These are phyloP conservation scores for Trachurus trachurus DNA, from an alignment of 2,797 vertebrate species.

Conservation along the genomic window DNA sequence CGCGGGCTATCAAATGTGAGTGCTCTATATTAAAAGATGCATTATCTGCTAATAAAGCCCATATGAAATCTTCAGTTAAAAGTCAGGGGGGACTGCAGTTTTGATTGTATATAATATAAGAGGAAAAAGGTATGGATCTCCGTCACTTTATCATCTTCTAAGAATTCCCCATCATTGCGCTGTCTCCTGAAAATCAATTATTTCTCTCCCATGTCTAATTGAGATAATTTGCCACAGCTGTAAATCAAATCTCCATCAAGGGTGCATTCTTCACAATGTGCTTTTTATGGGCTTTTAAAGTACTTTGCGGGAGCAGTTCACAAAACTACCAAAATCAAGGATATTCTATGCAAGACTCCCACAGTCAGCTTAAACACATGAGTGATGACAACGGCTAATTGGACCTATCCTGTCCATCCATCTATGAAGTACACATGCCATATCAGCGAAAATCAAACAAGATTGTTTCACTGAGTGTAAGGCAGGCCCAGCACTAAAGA, in stretches of 20 bases:
- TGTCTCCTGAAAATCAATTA: constrained; percentile 76
- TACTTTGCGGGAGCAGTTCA: constrained; percentile 48
- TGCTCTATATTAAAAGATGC: constrained; percentile 47
- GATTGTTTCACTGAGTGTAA: constrained; percentile 68
- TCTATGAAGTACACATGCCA: constrained; percentile 76
- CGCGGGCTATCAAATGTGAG: constrained; percentile 8
- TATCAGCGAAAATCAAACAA: constrained; percentile 77
- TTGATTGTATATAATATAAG: constrained; percentile 55
- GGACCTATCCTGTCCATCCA: constrained; percentile 73
- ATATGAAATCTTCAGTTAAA: constrained; percentile 34
- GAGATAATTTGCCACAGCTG: constrained; percentile 67
- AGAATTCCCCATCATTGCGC: constrained; percentile 61
- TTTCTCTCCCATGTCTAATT: constrained; percentile 69
- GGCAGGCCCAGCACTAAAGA: constrained; percentile 67
- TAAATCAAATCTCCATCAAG: constrained; percentile 75
- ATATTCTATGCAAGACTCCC: constrained; percentile 61
- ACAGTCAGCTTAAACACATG: constrained; percentile 76
- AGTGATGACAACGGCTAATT: constrained; percentile 78
- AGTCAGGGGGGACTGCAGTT: constrained; percentile 31
- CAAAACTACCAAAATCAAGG: constrained; percentile 73
- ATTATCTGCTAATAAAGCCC: constrained; percentile 49
- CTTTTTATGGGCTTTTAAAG: constrained; percentile 77
- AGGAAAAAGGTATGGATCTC: constrained; percentile 46
- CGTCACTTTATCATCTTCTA: constrained; percentile 62
- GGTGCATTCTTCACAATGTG: constrained; percentile 62